A percentile compares a stretch with the other conserved stretches of the same genome.
These are phyloP conservation scores for Nomada fucata DNA, from an alignment of 2,888 invertebrate species.

Conservation along the genomic window DNA sequence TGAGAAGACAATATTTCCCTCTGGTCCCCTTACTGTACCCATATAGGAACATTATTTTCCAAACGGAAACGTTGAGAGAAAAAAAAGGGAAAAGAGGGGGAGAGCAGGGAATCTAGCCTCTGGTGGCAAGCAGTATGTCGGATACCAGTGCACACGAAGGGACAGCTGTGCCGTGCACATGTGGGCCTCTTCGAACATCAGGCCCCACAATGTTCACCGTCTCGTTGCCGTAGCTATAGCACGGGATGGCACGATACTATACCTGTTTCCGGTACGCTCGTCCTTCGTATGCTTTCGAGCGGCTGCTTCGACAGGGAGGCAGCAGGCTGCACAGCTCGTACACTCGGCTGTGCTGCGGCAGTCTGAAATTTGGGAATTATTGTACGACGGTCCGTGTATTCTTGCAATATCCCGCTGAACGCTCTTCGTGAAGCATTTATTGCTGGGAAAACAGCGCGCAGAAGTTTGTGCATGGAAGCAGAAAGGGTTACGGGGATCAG, in stretches of 20 bases:
- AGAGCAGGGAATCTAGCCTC: slow-evolving; percentile 2
- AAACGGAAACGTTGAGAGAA: background rate
- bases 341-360: background rate
- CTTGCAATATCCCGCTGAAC: background rate
- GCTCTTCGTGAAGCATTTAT: background rate
- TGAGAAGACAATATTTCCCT: too few species aligned
- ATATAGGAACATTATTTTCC: background rate
- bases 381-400: background rate
- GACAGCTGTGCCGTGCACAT: slow-evolving; percentile 71
- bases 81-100: background rate
- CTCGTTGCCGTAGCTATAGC: slow-evolving; percentile 40
- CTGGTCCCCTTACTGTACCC: too few species aligned
- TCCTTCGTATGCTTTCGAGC: slow-evolving; percentile 59
- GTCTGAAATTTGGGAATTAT: slow-evolving; percentile 8
- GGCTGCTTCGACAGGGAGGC: slow-evolving; percentile 38
- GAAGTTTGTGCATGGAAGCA: background rate
- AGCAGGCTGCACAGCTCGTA: slow-evolving; percentile 25
- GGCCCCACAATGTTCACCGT: slow-evolving; percentile 58
- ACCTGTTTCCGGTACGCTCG: slow-evolving; percentile 67
- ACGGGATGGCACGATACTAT: slow-evolving; percentile 49
- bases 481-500: background rate
- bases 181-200: slow-evolving; percentile 68
- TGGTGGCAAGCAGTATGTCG: slow-evolving; percentile 9
- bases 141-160: slow-evolving; percentile 23
- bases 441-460: background rate